Base-by-base conservation (phyloP, 1,140 invertebrate species). In the Colletes gigas region DNA sequence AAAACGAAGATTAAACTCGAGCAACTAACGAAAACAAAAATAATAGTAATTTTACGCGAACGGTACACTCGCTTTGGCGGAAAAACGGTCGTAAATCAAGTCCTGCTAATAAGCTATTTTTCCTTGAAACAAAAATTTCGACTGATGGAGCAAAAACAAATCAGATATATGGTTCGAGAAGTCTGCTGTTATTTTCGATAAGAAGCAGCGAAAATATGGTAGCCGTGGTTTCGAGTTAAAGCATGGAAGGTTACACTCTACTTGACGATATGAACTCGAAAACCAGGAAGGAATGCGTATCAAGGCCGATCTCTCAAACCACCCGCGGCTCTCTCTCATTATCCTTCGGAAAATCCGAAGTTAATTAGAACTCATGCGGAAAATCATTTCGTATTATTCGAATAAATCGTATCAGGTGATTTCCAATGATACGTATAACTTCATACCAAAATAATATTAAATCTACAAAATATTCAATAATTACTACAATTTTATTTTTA, bases 201-300 rank as follows among this genome's bases (percentile, higher is more conserved):
- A 19, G 57, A 54, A 68, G 12, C 0, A 52, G 7, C 47, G 21
- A 84, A 79, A 80, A 81, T 72, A 9, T n/a, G 4, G 12, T n/a
- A 12, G 67, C 62, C 52, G 21, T 55, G 55, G 54, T 52, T 55
- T 75, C 21, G 41, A 3, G 14, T 7, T 4, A 7, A 17, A 52
- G 21, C 6, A 59, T 44, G 63, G n/a, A 70, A 65, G 80, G 89
- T 93, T 90, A 91, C 91, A 93, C 88, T 92, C 91, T 93, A 93
- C 87, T 93, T 92, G 85, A 54, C 79, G 73, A 90, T 85, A 85
- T 91, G 89, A 90, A 89, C 91, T 92, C 84, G 81, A 91, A 93
- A 91, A 90, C 79, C 85, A 89, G 73, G 77, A 82, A 89, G 90
- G 88, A 86, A 87, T 90, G 91, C 90, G 89, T 91, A 93, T 92